These are phyloP conservation scores for Phyllopteryx taeniolatus DNA, from an alignment of 2,113 vertebrate genomes.

Conservation along the genomic window DNA sequence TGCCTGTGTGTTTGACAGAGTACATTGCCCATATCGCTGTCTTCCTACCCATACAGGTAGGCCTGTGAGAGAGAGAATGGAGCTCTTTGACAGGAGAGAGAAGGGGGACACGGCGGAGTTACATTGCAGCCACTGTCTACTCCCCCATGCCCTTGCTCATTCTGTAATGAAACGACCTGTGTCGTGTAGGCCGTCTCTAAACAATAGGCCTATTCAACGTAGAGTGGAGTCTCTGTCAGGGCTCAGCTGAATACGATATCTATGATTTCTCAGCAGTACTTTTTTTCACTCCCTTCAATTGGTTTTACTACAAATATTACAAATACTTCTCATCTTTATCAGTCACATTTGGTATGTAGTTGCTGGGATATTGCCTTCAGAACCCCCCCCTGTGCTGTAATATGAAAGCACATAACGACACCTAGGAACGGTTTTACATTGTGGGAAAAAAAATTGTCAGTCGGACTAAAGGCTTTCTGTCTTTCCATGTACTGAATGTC, in stretches of 20 bases:
- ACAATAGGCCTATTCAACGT: conserved; percentile 75
- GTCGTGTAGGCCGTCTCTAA: conserved; percentile 66
- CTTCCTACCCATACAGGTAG: conserved; percentile 60
- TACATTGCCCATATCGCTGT: conserved; percentile 58
- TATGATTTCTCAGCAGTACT: conserved; percentile 54
- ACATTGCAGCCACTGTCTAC: conserved; percentile 59
- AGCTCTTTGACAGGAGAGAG: conserved; percentile 53
- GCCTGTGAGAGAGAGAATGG: conserved; percentile 55
- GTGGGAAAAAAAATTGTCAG: not conserved
- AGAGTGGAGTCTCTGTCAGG: conserved; percentile 66
- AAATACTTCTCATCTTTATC: not conserved
- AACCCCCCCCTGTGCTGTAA: not conserved
- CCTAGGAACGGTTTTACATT: not conserved
- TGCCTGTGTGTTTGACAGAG: conserved; percentile 59
- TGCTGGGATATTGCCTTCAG: conserved; percentile 1
- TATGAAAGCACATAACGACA: no score
- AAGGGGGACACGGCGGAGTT: conserved; percentile 37
- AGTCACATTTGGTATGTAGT: conserved; percentile 7
- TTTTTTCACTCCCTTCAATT: conserved; percentile 27
- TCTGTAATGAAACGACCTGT: conserved; percentile 74
- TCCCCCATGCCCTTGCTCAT: conserved; percentile 53
- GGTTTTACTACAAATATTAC: conserved; percentile 14
- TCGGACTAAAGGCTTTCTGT: not conserved
- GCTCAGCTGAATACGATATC: conserved; percentile 69
- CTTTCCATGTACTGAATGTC: not conserved